These are phyloP conservation scores for Chlorodrepanis virens DNA, from an alignment of 2,113 vertebrate genomes.

Conservation along the genomic window DNA sequence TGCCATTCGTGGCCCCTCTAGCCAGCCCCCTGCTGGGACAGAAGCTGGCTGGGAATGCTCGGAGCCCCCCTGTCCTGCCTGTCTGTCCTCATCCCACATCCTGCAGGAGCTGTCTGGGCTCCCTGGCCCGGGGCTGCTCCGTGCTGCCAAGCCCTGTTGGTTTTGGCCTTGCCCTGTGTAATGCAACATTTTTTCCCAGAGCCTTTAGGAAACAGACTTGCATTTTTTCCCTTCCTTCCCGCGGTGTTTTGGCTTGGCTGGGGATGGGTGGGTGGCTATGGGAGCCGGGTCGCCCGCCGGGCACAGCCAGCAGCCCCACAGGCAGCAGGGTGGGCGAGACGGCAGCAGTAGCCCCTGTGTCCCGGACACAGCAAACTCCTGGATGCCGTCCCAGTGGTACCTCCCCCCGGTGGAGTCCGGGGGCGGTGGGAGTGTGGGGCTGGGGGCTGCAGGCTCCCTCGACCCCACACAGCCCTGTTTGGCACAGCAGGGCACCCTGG, in stretches of 20 bases:
- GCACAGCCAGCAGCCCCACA: background rate
- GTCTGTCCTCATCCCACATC: constrained; percentile 20
- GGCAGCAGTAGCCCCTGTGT: background rate
- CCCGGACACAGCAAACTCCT: fast-evolving
- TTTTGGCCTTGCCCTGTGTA: constrained; percentile 45
- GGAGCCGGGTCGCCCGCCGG: background rate
- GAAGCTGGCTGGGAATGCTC: background rate
- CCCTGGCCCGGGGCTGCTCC: background rate
- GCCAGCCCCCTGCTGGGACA: background rate
- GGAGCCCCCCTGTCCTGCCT: background rate
- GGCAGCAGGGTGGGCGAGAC: background rate
- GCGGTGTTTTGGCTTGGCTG: background rate
- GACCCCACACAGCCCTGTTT: background rate
- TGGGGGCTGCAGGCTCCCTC: background rate
- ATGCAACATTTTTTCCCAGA: constrained; percentile 46
- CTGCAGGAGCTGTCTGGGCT: constrained; percentile 49
- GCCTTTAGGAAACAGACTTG: constrained; percentile 50
- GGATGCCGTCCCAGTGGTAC: fast-evolving
- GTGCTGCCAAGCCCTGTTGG: constrained; percentile 44
- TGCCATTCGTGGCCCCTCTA: fast-evolving
- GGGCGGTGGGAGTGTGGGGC: background rate
- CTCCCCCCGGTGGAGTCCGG: fast-evolving
- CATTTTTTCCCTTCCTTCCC: constrained; percentile 39
- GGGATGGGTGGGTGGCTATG: background rate
- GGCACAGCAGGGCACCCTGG: background rate